Conservation (phyloP, 2,113 vertebrate genomes). For the Atherinomorus stipes region DNA sequence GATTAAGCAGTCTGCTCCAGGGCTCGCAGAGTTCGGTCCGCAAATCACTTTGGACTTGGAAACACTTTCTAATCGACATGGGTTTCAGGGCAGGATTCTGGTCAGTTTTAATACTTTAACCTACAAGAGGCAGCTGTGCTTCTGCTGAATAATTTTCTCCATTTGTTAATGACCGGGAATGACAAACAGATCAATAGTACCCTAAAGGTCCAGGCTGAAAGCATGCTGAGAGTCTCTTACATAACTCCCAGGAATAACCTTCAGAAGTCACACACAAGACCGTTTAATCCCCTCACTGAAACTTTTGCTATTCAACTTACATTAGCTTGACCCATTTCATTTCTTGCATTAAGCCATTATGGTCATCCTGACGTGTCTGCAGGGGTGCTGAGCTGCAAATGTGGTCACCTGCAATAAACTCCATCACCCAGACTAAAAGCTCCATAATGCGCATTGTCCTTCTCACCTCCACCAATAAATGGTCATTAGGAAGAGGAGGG, state of each 20-base stretch:
- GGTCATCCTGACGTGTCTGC: constrained; percentile 40
- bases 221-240: constrained; percentile 10
- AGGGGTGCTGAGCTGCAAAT: constrained; percentile 45
- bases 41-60: constrained; percentile 45
- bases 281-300: not conserved
- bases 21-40: constrained; percentile 39
- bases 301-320: constrained; percentile 43
- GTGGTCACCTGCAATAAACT: constrained; percentile 63
- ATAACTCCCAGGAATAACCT: constrained; percentile 30
- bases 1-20: constrained; percentile 33
- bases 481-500: constrained; percentile 47
- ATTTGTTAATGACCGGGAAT: constrained; percentile 59
- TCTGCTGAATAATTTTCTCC: constrained; percentile 23
- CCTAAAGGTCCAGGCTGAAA: constrained; percentile 50
- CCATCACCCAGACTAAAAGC: constrained; percentile 55
- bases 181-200: constrained; percentile 52
- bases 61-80: constrained; percentile 44
- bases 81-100: constrained; percentile 43
- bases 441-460: constrained; percentile 52
- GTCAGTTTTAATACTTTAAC: constrained; percentile 60
- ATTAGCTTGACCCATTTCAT: constrained; percentile 51
- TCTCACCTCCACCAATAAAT: constrained; percentile 55
- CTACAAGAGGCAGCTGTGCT: constrained; percentile 9
- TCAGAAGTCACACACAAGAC: constrained; percentile 43
- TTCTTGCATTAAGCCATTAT: constrained; percentile 52